Conservation (phyloP, 2,113 vertebrate species). For the Rhea americana region DNA sequence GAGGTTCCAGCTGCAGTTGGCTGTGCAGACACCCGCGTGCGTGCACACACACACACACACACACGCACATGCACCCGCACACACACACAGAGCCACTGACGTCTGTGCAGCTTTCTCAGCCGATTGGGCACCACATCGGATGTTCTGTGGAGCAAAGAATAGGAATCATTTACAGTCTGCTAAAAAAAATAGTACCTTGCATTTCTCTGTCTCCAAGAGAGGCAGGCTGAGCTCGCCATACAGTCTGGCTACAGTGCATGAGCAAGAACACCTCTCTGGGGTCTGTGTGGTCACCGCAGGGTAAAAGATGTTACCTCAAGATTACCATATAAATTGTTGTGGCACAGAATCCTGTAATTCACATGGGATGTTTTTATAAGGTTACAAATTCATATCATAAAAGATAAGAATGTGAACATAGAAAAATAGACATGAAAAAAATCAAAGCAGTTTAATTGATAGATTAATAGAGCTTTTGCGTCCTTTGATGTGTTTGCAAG, state of each 20-base stretch:
- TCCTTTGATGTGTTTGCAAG: neutral
- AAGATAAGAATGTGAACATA: neutral
- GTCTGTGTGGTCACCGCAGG: neutral
- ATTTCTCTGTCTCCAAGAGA: constrained; percentile 55
- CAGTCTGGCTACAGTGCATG: neutral
- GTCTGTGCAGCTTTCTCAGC: constrained; percentile 75
- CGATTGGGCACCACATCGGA: constrained; percentile 85
- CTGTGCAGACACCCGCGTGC: constrained; percentile 9
- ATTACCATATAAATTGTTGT: neutral
- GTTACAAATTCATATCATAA: neutral
- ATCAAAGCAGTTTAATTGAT: neutral
- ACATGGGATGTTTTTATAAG: neutral
- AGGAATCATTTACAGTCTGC: constrained; percentile 67
- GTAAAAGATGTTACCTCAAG: neutral
- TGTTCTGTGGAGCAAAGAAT: constrained; percentile 84
- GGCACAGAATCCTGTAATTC: neutral
- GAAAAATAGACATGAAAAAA: neutral
- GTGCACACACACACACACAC: neutral
- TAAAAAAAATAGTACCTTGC: constrained; percentile 54
- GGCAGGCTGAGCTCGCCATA: neutral
- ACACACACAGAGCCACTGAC: constrained; percentile 70
- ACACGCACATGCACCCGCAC: neutral
- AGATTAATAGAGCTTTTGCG: neutral
- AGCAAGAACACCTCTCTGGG: neutral
- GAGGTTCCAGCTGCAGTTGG: constrained; percentile 74